Conservation (phyloP, 1,140 invertebrate species). For the Heliconius melpomene region DNA sequence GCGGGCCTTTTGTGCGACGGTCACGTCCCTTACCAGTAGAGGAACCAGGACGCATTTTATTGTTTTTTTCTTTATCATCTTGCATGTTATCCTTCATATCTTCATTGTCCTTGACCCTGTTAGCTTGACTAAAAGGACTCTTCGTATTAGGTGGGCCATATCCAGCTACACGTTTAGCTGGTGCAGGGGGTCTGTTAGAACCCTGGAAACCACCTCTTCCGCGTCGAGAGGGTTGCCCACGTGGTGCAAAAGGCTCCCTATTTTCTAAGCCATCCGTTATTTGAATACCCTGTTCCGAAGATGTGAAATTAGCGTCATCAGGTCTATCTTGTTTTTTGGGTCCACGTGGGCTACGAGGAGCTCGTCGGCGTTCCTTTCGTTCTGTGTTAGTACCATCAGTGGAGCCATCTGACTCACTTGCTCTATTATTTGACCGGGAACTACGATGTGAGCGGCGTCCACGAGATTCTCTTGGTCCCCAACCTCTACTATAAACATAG, state of each 20-base stretch:
- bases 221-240: constrained; percentile 90
- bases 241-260: constrained; percentile 86
- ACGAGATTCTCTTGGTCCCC: constrained; percentile 70
- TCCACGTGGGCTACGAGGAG: constrained; percentile 66
- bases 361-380: constrained; percentile 70
- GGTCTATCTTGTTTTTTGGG: constrained; percentile 64
- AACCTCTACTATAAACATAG: constrained; percentile 73
- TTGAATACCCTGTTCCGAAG: constrained; percentile 45
- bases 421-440: constrained; percentile 76
- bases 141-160: constrained; percentile 89
- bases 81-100: constrained; percentile 72
- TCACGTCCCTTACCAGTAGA: constrained; percentile 83
- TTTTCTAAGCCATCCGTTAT: constrained; percentile 64
- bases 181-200: constrained; percentile 72
- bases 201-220: constrained; percentile 86
- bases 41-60: constrained; percentile 86
- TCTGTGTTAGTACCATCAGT: constrained; percentile 68
- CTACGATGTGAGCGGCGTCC: constrained; percentile 70
- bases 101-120: constrained; percentile 76
- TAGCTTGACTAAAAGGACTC: constrained; percentile 86
- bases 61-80: constrained; percentile 73
- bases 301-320: constrained; percentile 54
- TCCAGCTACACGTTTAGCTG: constrained; percentile 84
- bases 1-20: constrained; percentile 81
- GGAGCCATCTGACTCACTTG: constrained; percentile 74